Conservation (phyloP, 2,113 vertebrate species). For the Sapayoa aenigma region DNA sequence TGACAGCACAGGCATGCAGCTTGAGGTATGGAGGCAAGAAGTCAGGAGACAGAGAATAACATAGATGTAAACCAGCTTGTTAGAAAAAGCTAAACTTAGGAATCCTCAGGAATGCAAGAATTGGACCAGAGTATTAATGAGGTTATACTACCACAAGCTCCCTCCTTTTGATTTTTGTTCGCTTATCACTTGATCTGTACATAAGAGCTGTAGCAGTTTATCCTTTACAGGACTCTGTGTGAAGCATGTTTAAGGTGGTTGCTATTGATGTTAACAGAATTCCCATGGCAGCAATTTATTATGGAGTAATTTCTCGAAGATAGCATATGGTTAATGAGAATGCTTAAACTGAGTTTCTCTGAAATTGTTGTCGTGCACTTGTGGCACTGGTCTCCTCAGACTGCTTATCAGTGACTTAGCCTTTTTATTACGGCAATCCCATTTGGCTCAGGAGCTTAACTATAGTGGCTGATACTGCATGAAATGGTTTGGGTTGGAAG, state of each 20-base stretch:
- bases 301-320: neutral
- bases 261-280: neutral
- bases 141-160: neutral
- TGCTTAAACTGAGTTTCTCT: neutral
- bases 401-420: neutral
- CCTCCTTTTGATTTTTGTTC: neutral
- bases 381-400: neutral
- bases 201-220: neutral
- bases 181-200: neutral
- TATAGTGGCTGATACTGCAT: neutral
- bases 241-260: neutral
- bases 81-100: neutral
- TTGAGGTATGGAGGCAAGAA: neutral
- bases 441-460: neutral
- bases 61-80: neutral
- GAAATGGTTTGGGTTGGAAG: neutral
- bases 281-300: too few species aligned
- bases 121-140: neutral
- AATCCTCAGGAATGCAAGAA: neutral
- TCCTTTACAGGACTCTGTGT: neutral
- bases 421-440: neutral
- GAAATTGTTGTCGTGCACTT: neutral
- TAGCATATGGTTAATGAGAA: neutral
- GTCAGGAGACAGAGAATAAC: neutral
- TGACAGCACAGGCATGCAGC: neutral